A percentile compares a stretch with the other conserved stretches of the same genome.
These are phyloP conservation scores for Gallinago paraguaiae DNA, from an alignment of 2,113 vertebrate species.

Conservation along the genomic window DNA sequence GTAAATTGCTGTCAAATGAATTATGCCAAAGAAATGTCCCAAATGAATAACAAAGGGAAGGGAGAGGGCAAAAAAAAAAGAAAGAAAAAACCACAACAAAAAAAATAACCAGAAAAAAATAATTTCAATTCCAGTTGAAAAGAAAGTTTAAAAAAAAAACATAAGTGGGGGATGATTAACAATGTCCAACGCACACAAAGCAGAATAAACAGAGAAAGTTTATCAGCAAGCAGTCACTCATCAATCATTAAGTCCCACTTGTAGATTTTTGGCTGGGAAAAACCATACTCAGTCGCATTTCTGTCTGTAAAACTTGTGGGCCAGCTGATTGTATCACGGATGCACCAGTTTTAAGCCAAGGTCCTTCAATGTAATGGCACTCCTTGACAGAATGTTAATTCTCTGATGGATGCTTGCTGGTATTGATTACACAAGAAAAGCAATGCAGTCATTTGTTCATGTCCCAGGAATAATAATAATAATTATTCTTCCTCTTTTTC, in stretches of 20 bases:
- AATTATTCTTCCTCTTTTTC: conserved; percentile 44
- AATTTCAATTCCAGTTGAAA: background rate
- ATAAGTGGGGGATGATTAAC: conserved; percentile 19
- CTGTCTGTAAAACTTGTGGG: conserved; percentile 53
- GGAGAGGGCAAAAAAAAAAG: background rate
- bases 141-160: conserved; percentile 15
- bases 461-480: conserved; percentile 22
- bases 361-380: conserved; percentile 73
- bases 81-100: background rate
- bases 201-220: conserved; percentile 67
- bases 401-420: conserved; percentile 40
- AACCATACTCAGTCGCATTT: conserved; percentile 76
- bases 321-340: conserved; percentile 56
- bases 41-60: background rate
- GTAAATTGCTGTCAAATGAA: conserved; percentile 31
- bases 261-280: conserved; percentile 73
- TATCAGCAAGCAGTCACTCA: conserved; percentile 77
- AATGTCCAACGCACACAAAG: conserved; percentile 62
- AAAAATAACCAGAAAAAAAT: background rate
- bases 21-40: conserved; percentile 24
- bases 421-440: conserved; percentile 52
- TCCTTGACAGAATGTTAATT: conserved; percentile 66
- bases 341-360: conserved; percentile 63
- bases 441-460: conserved; percentile 70
- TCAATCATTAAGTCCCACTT: conserved; percentile 80